Conservation (phyloP, 2,888 invertebrate genomes). For the Cosmopolites sordidus region DNA sequence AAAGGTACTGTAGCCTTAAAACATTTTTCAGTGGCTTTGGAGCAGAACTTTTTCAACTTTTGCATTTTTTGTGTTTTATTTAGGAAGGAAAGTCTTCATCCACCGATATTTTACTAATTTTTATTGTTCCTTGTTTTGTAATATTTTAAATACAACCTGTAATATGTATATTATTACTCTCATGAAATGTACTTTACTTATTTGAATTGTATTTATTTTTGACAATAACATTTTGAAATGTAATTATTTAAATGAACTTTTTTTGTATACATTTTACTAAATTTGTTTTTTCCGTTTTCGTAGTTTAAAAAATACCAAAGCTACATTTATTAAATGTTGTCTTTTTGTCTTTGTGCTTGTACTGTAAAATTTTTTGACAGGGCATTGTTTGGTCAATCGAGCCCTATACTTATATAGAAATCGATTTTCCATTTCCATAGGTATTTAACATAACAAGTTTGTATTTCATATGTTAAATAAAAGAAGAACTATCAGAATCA, state of each 20-base stretch:
- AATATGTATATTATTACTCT: conserved; percentile 25
- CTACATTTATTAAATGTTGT: conserved; percentile 19
- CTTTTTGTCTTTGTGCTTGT: conserved; percentile 35
- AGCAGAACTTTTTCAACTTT: conserved; percentile 40
- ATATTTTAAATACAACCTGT: conserved; percentile 31
- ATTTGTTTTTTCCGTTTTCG: conserved; percentile 12
- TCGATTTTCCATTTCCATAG: background rate
- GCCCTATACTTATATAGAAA: background rate
- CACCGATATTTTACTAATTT: conserved; percentile 34
- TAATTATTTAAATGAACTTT: conserved; percentile 27
- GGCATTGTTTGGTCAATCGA: background rate
- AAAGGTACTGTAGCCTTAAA: conserved; percentile 36
- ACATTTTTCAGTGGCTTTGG: conserved; percentile 38
- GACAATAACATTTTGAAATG: conserved; percentile 31
- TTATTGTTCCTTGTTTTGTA: conserved; percentile 22
- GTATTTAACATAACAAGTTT: no score
- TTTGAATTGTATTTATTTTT: conserved; percentile 30
- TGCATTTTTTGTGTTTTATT: conserved; percentile 44
- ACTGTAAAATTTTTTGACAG: conserved; percentile 47
- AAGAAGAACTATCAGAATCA: no score
- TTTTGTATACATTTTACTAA: conserved; percentile 19
- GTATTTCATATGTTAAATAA: no score
- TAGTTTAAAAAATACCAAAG: conserved; percentile 14
- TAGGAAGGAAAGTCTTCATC: conserved; percentile 40
- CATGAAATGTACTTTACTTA: conserved; percentile 33